Evolutionary conservation across 2,797 vertebrate genomes (phyloP).

Genomic region (Clamator glandarius): DNA sequence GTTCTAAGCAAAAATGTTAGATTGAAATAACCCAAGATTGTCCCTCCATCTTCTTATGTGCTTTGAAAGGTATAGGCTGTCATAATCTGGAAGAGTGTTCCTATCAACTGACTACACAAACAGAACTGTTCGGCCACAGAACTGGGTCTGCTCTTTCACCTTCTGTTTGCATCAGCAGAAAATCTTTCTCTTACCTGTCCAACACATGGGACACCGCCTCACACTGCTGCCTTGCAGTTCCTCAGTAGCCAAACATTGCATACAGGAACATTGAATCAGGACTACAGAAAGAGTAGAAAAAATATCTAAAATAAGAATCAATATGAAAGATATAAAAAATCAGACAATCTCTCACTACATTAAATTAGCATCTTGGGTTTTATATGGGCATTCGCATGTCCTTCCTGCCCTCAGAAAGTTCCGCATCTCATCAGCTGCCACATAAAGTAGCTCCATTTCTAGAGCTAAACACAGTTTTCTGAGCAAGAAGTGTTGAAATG

Average conservation of each 20-base stretch:
- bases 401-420: not conserved
- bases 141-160: not conserved
- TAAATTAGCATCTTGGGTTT: not conserved
- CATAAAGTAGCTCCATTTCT: not conserved
- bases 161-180: not conserved
- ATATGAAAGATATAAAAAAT: not conserved
- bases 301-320: not conserved
- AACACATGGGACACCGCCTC: accelerated
- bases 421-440: not conserved
- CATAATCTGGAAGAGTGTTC: not conserved
- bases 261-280: not conserved
- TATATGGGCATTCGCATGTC: not conserved
- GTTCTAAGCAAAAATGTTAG: slow-evolving; percentile 15
- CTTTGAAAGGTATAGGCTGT: not conserved
- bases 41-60: not conserved
- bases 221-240: not conserved
- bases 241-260: not conserved
- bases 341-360: not conserved
- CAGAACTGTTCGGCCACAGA: not conserved
- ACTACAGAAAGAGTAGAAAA: not conserved
- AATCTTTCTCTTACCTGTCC: not conserved
- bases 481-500: not conserved
- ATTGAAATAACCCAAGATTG: not conserved
- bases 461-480: not conserved
- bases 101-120: not conserved